These are phyloP conservation scores for Alectura lathami DNA, from an alignment of 2,113 vertebrate genomes.

Conservation along the genomic window DNA sequence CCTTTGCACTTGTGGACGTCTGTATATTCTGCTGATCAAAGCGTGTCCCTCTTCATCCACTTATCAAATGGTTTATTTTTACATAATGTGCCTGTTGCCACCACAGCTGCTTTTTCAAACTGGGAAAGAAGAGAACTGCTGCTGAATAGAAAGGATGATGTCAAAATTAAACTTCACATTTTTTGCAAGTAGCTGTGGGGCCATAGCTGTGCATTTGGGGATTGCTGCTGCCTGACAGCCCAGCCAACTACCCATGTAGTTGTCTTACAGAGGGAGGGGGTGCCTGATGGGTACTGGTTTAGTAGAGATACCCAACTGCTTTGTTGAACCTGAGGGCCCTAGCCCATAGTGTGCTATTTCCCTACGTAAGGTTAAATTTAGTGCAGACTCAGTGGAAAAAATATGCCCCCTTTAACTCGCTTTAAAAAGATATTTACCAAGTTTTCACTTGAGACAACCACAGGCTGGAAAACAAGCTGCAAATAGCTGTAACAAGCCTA, in stretches of 20 bases:
- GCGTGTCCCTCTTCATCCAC: constrained; percentile 14
- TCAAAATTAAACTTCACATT: background rate
- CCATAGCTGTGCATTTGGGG: background rate
- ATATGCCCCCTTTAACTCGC: background rate
- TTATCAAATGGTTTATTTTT: constrained; percentile 56
- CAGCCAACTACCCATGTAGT: fast-evolving
- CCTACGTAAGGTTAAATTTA: background rate
- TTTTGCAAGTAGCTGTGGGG: background rate
- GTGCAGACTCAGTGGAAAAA: background rate
- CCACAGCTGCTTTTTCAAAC: constrained; percentile 19
- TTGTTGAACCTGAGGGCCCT: background rate
- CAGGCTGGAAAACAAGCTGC: background rate
- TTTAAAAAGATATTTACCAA: background rate
- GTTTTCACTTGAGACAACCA: background rate
- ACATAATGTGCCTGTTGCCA: constrained; percentile 45
- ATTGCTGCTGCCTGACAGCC: background rate
- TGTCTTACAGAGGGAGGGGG: background rate
- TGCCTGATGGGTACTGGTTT: background rate
- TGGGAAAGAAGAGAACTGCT: background rate
- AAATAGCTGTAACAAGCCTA: background rate
- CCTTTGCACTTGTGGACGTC: constrained; percentile 27
- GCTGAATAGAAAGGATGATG: background rate
- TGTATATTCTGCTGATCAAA: constrained; percentile 49
- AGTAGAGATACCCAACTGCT: background rate
- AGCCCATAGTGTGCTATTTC: background rate